phyloP scores from a whole-genome alignment of 2,113 vertebrate genomes.

The Acrocephalus arundinaceus region DNA sequence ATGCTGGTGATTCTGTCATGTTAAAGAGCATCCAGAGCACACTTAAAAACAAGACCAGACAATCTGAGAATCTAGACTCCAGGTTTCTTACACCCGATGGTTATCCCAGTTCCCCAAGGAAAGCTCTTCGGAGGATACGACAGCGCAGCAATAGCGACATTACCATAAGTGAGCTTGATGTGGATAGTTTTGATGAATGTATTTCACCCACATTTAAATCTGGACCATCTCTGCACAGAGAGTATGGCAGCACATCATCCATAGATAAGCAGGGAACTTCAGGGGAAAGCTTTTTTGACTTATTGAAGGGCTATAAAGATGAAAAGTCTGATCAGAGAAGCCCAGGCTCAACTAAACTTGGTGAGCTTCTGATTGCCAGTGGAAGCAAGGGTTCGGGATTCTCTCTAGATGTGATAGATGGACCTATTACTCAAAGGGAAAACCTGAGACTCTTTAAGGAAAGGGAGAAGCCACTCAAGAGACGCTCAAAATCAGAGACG shows the following conservation, averaged over 20 bases:
- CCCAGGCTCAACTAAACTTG: constrained; percentile 81
- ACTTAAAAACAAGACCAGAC: constrained; percentile 85
- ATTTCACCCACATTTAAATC: constrained; percentile 84
- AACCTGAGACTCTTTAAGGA: constrained; percentile 91
- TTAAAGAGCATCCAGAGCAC: constrained; percentile 93
- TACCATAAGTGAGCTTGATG: constrained; percentile 92
- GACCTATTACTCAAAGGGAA: constrained; percentile 82
- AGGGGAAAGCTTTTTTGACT: constrained; percentile 91
- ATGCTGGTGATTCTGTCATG: constrained; percentile 90
- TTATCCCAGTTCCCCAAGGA: constrained; percentile 85
- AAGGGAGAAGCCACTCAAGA: constrained; percentile 92
- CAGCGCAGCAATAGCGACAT: constrained; percentile 97
- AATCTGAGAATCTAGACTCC: constrained; percentile 84
- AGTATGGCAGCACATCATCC: constrained; percentile 97
- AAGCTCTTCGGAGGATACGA: constrained; percentile 84
- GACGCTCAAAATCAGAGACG: constrained; percentile 92
- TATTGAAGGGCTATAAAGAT: constrained; percentile 90
- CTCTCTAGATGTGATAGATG: constrained; percentile 84
- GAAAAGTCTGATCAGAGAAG: constrained; percentile 86
- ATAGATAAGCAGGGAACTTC: constrained; percentile 93
- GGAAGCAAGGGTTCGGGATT: constrained; percentile 81
- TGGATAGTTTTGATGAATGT: constrained; percentile 91
- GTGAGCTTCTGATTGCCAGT: constrained; percentile 83
- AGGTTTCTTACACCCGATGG: constrained; percentile 88
- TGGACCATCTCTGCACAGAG: constrained; percentile 88